Conservation (phyloP, 2,113 vertebrate genomes). For the Leucoraja erinaceus region DNA sequence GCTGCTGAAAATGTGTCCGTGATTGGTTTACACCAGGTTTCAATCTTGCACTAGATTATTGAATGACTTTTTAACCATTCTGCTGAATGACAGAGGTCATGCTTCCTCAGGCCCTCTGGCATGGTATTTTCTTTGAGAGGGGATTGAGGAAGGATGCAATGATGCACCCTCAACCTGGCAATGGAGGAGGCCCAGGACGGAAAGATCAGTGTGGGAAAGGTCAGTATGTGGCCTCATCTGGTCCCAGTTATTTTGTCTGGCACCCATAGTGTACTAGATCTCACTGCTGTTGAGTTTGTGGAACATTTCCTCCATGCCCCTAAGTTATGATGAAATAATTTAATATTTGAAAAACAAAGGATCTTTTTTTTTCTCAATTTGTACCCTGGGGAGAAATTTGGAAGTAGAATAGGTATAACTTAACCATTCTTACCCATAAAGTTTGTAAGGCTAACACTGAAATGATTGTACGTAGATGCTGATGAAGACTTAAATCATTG, state of each 20-base stretch:
- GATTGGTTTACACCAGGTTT: not conserved
- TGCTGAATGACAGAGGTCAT: not conserved
- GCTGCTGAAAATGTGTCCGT: not conserved
- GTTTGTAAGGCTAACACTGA: not conserved
- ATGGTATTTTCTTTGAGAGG: not conserved
- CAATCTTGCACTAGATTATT: not conserved
- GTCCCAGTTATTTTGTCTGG: not conserved
- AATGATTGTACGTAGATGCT: not conserved
- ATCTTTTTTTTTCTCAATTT: not conserved
- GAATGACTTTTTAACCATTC: not conserved
- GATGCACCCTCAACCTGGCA: too few species aligned
- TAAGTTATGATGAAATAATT: not conserved
- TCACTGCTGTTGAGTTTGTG: too few species aligned
- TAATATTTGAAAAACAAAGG: not conserved
- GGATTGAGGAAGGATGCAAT: not conserved
- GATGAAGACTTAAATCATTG: not conserved
- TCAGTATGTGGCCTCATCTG: not conserved
- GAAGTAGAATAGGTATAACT: not conserved
- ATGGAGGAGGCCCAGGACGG: not conserved
- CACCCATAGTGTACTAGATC: not conserved
- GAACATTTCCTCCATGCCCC: not conserved
- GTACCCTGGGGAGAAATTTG: not conserved
- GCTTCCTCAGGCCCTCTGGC: not conserved
- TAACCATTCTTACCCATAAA: not conserved
- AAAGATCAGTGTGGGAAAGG: too few species aligned